These are phyloP conservation scores for Channa argus DNA, from an alignment of 2,113 vertebrate genomes.

Conservation along the genomic window DNA sequence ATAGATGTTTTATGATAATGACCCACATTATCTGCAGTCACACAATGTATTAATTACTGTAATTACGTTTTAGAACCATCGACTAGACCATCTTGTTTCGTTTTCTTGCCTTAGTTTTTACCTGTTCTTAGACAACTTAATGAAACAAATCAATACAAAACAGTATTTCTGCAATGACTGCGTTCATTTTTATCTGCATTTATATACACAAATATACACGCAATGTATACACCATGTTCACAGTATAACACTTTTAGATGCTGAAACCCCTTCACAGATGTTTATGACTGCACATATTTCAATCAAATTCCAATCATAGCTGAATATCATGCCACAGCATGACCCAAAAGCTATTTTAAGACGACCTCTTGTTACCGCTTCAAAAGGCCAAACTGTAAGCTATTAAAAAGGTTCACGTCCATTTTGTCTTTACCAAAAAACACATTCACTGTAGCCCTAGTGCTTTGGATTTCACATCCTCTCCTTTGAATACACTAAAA, in stretches of 20 bases:
- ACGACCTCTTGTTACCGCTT: not conserved
- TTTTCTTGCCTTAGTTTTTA: not conserved
- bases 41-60: too few relatives aligned
- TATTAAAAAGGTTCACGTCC: not conserved
- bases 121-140: not conserved
- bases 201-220: not conserved
- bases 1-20: too few relatives aligned
- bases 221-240: conserved; percentile 14
- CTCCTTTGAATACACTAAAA: not conserved
- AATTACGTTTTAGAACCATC: too few relatives aligned
- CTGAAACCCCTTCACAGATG: conserved; percentile 26
- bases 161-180: not conserved
- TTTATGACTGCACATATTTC: not conserved
- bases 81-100: too few relatives aligned
- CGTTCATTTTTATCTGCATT: not conserved
- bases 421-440: too few relatives aligned
- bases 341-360: not conserved
- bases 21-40: too few relatives aligned
- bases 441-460: not conserved
- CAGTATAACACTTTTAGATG: not conserved
- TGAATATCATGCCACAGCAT: not conserved
- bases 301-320: not conserved
- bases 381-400: not conserved
- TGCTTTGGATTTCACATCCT: not conserved
- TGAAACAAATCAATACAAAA: not conserved